Evolutionary conservation across 2,888 invertebrate genomes (phyloP).

Genomic region (Chrysolina haemoptera): DNA sequence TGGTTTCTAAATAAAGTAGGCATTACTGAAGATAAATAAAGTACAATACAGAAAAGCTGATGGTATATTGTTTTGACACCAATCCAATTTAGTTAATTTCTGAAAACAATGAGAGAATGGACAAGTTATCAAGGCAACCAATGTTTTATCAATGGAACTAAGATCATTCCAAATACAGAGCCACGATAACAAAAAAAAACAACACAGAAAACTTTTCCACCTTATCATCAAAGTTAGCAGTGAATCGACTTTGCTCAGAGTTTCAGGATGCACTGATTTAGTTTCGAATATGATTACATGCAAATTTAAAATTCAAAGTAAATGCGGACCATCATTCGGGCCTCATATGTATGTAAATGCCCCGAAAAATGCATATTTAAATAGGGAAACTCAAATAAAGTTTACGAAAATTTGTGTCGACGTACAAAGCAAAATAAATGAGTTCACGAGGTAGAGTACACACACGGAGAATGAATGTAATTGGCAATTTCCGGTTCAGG

Average conservation of each 20-base stretch:
- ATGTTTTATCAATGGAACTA: constrained; percentile 36
- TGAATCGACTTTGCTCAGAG: constrained; percentile 39
- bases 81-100: not conserved
- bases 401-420: constrained; percentile 68
- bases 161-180: constrained; percentile 39
- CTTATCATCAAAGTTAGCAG: constrained; percentile 66
- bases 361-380: constrained; percentile 70
- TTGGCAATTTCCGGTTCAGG: constrained; percentile 42
- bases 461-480: constrained; percentile 39
- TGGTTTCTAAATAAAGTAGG: no score
- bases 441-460: constrained; percentile 49
- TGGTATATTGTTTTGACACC: no score
- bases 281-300: constrained; percentile 70
- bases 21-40: no score
- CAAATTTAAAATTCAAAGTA: constrained; percentile 71
- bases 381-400: constrained; percentile 69
- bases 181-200: constrained; percentile 44
- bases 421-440: constrained; percentile 67
- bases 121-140: constrained; percentile 32
- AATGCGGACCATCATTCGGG: constrained; percentile 69
- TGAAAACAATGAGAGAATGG: constrained; percentile 12
- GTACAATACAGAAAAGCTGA: no score
- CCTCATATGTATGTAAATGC: constrained; percentile 71
- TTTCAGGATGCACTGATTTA: constrained; percentile 70
- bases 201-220: constrained; percentile 66